Conservation (phyloP, 2,113 vertebrate species). For the Passer montanus region DNA sequence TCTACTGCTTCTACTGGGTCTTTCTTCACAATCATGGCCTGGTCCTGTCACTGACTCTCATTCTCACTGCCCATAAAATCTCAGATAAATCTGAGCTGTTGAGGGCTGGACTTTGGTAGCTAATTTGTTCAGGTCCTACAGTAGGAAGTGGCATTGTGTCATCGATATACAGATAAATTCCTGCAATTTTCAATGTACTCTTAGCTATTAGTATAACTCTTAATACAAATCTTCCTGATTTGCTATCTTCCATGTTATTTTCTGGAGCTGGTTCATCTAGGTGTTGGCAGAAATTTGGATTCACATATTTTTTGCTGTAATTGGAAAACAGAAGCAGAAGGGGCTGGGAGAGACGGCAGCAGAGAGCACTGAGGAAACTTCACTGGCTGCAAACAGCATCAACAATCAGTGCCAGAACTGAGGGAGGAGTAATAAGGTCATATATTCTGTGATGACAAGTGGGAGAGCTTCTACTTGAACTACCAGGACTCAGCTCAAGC, state of each 20-base stretch:
- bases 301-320: not conserved
- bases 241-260: not conserved
- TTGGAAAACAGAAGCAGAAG: slow-evolving; percentile 41
- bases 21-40: not conserved
- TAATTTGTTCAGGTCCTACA: not conserved
- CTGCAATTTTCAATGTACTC: not conserved
- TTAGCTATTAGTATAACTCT: not conserved
- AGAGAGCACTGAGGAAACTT: slow-evolving; percentile 39
- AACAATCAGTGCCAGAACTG: slow-evolving; percentile 16
- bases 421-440: slow-evolving; percentile 54
- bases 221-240: not conserved
- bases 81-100: slow-evolving; percentile 22
- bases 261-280: not conserved
- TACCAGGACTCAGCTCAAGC: slow-evolving; percentile 14
- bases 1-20: not conserved
- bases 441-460: slow-evolving; percentile 63
- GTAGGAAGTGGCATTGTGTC: not conserved
- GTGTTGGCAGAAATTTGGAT: not conserved
- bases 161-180: not conserved
- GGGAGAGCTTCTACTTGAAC: slow-evolving; percentile 52
- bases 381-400: slow-evolving; percentile 32
- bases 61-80: not conserved
- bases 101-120: not conserved
- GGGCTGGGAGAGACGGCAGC: not conserved
- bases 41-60: not conserved